phyloP scores from a whole-genome alignment of 2,113 vertebrate species.

The Anguilla japonica region DNA sequence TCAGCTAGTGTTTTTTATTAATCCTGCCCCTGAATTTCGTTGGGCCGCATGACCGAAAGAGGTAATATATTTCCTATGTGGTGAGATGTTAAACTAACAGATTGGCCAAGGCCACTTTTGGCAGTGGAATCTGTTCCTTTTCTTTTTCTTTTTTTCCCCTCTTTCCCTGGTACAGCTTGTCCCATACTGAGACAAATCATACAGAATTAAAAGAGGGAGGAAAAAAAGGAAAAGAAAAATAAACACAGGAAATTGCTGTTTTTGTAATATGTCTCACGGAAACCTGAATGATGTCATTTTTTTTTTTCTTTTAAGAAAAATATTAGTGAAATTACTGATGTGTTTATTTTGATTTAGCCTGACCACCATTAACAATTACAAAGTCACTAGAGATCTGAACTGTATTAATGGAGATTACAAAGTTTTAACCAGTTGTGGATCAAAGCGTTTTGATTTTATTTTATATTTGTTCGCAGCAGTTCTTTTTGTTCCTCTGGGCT shows the following conservation, averaged over 20 bases:
- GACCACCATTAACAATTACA: constrained; percentile 56
- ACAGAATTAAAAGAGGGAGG: constrained; percentile 41
- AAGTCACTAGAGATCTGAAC: constrained; percentile 18
- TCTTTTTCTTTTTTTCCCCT: too few species aligned
- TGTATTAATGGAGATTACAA: constrained; percentile 33
- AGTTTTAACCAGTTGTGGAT: not conserved
- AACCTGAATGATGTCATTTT: constrained; percentile 56
- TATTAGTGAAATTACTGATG: constrained; percentile 39
- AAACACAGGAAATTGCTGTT: constrained; percentile 71
- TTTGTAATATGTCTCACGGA: constrained; percentile 57
- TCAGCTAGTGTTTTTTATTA: constrained; percentile 5
- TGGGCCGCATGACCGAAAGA: constrained; percentile 4
- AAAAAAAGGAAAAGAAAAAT: constrained; percentile 59
- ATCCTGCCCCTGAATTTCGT: constrained; percentile 28
- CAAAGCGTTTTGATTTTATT: not conserved
- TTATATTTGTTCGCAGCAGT: not conserved
- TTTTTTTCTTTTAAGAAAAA: constrained; percentile 33
- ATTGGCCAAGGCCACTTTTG: constrained; percentile 11
- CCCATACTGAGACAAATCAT: constrained; percentile 48
- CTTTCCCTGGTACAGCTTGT: constrained; percentile 26
- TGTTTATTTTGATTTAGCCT: constrained; percentile 57
- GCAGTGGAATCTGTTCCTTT: constrained; percentile 37
- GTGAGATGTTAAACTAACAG: constrained; percentile 29
- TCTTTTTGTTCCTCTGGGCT: not conserved
- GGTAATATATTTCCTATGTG: constrained; percentile 30